Percentiles rank a stretch among this genome's conserved stretches.
These are phyloP conservation scores for Atta texana DNA, from an alignment of 1,140 invertebrate species.

Conservation along the genomic window DNA sequence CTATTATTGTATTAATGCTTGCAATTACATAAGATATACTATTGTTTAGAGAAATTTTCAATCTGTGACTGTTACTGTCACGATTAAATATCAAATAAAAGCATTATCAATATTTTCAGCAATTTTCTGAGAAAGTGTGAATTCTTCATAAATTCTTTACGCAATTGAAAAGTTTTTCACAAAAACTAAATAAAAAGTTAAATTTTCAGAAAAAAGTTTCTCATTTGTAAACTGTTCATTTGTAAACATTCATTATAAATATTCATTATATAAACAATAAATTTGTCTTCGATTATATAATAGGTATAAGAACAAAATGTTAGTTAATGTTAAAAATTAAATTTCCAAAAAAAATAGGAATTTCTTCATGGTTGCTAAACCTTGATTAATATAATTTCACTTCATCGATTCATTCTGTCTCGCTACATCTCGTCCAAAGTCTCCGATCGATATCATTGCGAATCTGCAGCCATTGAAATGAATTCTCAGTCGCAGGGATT, in stretches of 20 bases:
- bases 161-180: not conserved
- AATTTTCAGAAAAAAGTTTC: too few species aligned
- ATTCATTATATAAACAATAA: too few species aligned
- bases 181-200: too few species aligned
- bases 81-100: not conserved
- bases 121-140: not conserved
- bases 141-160: not conserved
- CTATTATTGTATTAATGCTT: not conserved
- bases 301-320: too few species aligned
- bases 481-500: not conserved
- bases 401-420: not conserved
- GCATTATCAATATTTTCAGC: not conserved
- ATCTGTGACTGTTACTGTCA: not conserved
- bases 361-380: constrained; percentile 1
- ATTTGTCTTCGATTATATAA: too few species aligned
- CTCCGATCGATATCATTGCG: not conserved
- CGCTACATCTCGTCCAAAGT: not conserved
- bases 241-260: too few species aligned
- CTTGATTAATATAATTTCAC: constrained; percentile 1
- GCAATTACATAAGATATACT: not conserved
- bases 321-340: not conserved
- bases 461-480: not conserved
- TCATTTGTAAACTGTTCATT: too few species aligned
- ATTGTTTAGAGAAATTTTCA: not conserved
- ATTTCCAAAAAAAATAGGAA: not conserved